phyloP scores from a whole-genome alignment of 2,113 vertebrate genomes.

The Coturnix japonica region DNA sequence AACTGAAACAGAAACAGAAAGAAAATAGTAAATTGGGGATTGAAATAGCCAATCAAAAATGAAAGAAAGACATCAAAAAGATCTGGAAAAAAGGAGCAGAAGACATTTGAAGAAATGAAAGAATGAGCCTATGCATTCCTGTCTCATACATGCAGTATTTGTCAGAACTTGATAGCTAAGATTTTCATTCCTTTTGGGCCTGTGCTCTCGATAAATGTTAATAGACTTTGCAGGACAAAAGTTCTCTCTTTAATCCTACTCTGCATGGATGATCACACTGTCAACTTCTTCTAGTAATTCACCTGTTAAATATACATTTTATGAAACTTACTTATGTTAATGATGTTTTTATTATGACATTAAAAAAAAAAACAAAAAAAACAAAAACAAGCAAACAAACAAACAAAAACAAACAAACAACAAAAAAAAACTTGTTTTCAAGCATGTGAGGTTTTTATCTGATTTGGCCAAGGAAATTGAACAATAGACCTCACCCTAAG shows the following conservation, averaged over 20 bases:
- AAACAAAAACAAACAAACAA: no score
- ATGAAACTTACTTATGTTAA: not conserved
- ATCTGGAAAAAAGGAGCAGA: not conserved
- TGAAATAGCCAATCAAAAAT: not conserved
- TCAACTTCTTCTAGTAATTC: not conserved
- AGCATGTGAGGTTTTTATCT: not conserved
- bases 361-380: not conserved
- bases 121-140: not conserved
- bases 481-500: not conserved
- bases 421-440: not conserved
- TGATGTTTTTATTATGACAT: not conserved
- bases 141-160: not conserved
- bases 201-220: not conserved
- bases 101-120: not conserved
- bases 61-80: not conserved
- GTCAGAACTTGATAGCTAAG: not conserved
- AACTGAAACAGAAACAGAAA: not conserved
- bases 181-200: not conserved
- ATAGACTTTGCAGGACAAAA: not conserved
- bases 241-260: not conserved
- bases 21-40: rapidly evolving
- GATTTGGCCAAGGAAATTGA: not conserved
- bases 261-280: not conserved
- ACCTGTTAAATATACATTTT: not conserved
- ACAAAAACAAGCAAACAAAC: no score